Evolutionary conservation across 1,140 invertebrate species (phyloP), one percentile per base, ranked within the genome.

Genomic region (Galendromus occidentalis): DNA sequence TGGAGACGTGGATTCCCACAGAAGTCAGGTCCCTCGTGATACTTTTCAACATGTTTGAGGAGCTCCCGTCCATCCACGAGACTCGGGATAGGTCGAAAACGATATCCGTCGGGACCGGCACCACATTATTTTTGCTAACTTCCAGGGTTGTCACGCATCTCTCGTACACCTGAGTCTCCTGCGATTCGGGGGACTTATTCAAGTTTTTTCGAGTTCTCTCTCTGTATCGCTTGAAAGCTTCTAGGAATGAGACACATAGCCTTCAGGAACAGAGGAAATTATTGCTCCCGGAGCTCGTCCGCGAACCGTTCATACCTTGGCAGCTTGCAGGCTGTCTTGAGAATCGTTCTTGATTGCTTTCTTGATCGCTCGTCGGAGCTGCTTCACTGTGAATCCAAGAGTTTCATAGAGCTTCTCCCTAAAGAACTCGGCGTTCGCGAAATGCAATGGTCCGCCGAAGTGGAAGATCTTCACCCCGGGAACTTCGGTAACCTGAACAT

Each of bases 341-440:
- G 51, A 59, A 33, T 25, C 51, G 25, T 33, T 25, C 22, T 59
- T 59, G 2, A 14, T 59, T 2, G 51, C 51, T 25, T 59, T 59
- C 9, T 59, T 59, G 25, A 59, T 59, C 14, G 51, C 51, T 25
- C 51, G 25, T 25, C 51, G 51, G 9, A 59, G n/a, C 20, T 59
- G 51, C 9, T 59, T 59, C 1, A 25, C 22, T 1, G 51, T 59
- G 22, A 59, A 59, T 4, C 51, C 51, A 17, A 59, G 22, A 18
- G 51, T 20, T 22, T 18, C 51, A 17, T 18, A 25, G 14, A 59
- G 33, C 33, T 59, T 59, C 20, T 59, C 51, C 22, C 33, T 64
- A 68, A 79, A 79, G 22, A 75, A 73, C 69, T 79, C 77, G 1
- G 76, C 74, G 69, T 77, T 79, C 2, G 76, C 77, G 69, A 77